These are phyloP conservation scores for Rhadina sibilatrix DNA, from an alignment of 2,113 vertebrate genomes.

Conservation along the genomic window DNA sequence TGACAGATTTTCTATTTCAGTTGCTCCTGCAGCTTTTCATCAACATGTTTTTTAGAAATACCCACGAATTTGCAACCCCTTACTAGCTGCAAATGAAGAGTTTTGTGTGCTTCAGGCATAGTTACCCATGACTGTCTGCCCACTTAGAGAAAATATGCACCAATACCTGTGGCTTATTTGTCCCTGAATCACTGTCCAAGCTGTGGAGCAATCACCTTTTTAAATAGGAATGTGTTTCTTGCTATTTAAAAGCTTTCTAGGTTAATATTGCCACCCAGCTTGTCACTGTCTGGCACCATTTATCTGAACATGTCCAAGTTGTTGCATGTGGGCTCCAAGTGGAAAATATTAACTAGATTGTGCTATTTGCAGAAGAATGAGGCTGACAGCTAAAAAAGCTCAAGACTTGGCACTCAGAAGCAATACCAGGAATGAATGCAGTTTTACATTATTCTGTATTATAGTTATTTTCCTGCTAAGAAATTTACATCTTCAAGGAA, in stretches of 20 bases:
- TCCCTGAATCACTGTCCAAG: background rate
- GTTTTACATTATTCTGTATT: background rate
- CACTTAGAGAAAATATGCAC: background rate
- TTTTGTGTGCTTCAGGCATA: background rate
- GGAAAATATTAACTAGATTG: slow-evolving; percentile 38
- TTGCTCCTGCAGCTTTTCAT: background rate
- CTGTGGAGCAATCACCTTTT: background rate
- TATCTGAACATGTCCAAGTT: background rate
- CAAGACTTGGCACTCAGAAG: background rate
- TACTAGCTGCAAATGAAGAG: background rate
- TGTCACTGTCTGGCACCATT: background rate
- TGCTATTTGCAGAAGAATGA: slow-evolving; percentile 13
- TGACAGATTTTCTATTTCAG: background rate
- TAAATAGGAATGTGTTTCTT: background rate
- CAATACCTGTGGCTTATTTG: background rate
- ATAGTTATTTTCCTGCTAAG: background rate
- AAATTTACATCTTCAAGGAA: background rate
- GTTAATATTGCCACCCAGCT: background rate
- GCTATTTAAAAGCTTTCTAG: background rate
- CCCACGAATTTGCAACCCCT: background rate
- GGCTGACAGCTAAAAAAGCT: background rate
- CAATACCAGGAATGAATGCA: background rate
- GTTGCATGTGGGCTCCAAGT: background rate
- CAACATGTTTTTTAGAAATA: background rate
- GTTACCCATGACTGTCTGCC: background rate